Conservation (phyloP, 2,113 vertebrate genomes). For the Urocynchramus pylzowi region DNA sequence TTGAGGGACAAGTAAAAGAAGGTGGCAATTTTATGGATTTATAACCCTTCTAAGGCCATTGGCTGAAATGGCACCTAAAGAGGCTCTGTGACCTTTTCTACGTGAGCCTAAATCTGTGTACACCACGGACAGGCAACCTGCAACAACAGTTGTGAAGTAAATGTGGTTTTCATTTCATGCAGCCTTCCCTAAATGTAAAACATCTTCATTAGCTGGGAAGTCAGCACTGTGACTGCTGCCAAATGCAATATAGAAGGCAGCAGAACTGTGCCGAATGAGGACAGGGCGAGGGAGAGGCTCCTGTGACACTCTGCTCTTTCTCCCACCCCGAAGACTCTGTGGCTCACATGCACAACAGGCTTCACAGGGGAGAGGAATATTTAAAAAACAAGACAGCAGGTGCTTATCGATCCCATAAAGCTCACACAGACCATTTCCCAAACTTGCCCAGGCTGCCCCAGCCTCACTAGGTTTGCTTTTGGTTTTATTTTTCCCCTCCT, state of each 20-base stretch:
- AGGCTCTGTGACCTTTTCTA: conserved; percentile 21
- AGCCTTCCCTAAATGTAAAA: conserved; percentile 40
- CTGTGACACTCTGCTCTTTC: background rate
- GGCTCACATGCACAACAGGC: background rate
- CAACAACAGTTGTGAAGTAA: background rate
- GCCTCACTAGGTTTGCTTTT: background rate
- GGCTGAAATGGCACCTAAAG: background rate
- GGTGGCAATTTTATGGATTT: background rate
- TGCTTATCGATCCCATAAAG: background rate
- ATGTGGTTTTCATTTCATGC: conserved; percentile 45
- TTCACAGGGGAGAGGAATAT: background rate
- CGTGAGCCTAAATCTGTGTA: background rate
- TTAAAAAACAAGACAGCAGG: background rate
- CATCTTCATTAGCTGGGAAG: conserved; percentile 54
- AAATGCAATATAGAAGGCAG: conserved; percentile 39
- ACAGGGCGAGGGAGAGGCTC: conserved; percentile 26
- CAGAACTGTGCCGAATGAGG: background rate
- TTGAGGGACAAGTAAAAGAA: background rate
- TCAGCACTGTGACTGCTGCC: conserved; percentile 45
- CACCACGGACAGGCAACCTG: background rate
- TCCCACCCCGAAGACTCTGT: background rate
- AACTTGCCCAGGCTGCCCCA: background rate
- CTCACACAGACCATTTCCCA: background rate
- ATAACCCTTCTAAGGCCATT: background rate
- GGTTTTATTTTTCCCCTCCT: background rate